Conservation (phyloP, 1,140 invertebrate genomes). For the Ericerus pela region DNA sequence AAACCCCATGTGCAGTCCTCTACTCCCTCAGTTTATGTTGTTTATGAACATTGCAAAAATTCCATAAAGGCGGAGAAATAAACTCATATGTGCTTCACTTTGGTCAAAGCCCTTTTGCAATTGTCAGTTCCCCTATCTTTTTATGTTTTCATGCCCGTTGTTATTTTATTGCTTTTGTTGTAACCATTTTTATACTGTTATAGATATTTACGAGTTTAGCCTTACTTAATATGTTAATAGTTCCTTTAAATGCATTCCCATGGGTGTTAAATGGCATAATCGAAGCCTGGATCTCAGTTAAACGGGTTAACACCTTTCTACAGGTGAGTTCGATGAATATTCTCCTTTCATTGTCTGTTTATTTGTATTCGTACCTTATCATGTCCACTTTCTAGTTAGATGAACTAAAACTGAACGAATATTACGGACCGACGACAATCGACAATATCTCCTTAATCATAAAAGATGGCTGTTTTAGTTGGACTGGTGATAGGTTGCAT, state of each 20-base stretch:
- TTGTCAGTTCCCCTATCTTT: too few relatives aligned
- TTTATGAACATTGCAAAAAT: too few relatives aligned
- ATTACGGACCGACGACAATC: not conserved
- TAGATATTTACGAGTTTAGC: slow-evolving; percentile 86
- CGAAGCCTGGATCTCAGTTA: slow-evolving; percentile 81
- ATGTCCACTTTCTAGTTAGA: not conserved
- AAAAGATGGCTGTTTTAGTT: slow-evolving; percentile 31
- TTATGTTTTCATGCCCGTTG: too few relatives aligned
- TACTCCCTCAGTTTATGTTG: too few relatives aligned
- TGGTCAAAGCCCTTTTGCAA: too few relatives aligned
- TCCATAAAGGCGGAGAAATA: too few relatives aligned
- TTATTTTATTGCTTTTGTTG: too few relatives aligned
- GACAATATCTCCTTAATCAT: slow-evolving; percentile 16
- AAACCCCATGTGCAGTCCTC: too few relatives aligned
- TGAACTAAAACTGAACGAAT: not conserved
- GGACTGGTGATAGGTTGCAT: slow-evolving; percentile 33
- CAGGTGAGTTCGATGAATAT: slow-evolving; percentile 36
- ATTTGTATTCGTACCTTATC: not conserved
- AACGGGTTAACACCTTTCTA: slow-evolving; percentile 60
- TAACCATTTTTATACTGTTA: not conserved
- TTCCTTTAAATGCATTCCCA: slow-evolving; percentile 90
- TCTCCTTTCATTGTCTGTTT: not conserved
- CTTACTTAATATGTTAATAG: slow-evolving; percentile 88
- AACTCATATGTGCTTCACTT: too few relatives aligned
- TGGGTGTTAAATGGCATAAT: slow-evolving; percentile 96